Base-by-base conservation (phyloP, 2,888 invertebrate genomes). In the Anodontia alba region DNA sequence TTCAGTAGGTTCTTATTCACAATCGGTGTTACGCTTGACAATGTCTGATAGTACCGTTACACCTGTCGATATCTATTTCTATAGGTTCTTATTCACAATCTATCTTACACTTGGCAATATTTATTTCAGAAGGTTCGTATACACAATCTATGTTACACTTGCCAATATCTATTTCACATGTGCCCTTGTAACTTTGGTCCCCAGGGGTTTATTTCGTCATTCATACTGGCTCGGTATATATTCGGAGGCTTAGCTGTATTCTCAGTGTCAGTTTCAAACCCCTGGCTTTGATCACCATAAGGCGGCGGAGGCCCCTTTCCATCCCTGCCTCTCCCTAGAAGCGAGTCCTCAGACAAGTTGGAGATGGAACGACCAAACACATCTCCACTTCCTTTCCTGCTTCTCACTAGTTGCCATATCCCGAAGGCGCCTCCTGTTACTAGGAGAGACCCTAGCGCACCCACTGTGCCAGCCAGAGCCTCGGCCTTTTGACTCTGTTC, bases 371-470 rank as follows among this genome's bases (percentile, higher is more conserved):
- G 29, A n/a, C 72, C 51, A 31, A 43, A 72, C 8, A 78, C 57
- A 54, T 62, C 62, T 26, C 78, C 57, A 42, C 57, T 54, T 0
- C 33, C 66, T 62, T 73, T 70, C 31, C 62, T 75, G 29, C 70
- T 73, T 36, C 83, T 80, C 12, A 86, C 42, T 2, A 87, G 38
- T 38, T 80, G 71, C 81, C 86, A 87, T 23, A 86, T 49, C 5
- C 86, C 84, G 51, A 88, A 73, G 0, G 82, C 88, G 26, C 87
- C 81, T 29, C 88, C 88, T 7, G 83, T 78, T 2, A 87, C 74
- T 10, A 86, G 46, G 36, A 81, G 31, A 1, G 88, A 84, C n/a
- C 86, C 82, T 36, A 88, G 73, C n/a, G 86, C 88, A 3, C 87
- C 86, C 0, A 88, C 88, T 3, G 80, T 78, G 17, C 86, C 88